Base-by-base conservation (phyloP, 2,113 vertebrate genomes). In the Antidorcas marsupialis region DNA sequence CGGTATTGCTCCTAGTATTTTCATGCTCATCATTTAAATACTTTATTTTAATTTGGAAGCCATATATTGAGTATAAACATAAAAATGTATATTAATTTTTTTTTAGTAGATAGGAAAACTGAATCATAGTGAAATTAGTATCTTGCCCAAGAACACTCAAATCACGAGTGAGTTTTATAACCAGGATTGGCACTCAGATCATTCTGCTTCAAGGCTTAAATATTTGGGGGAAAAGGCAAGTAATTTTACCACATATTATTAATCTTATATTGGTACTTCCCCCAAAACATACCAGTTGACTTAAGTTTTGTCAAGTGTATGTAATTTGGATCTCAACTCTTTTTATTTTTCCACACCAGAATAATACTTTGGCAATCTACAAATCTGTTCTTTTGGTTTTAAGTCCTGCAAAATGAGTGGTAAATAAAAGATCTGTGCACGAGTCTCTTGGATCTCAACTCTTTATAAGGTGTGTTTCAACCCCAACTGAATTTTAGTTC, bases 321-420 rank as follows among this genome's bases (percentile, higher is more conserved):
- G 4, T 16, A 28, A 16, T 93, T 93, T 92, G 52, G 57, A 96
- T 88, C 87, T 60, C 81, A 92, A 17, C 28, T 53, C 11, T 94
- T 71, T 67, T 36, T 36, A 21, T 67, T 36, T n/a, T 17, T 2
- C 2, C 27, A 74, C 67, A 74, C n/a, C 45, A 81, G 71, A 97
- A 81, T 87, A 81, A 50, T 14, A 82, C 52, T 98, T 98, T 96
- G 97, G 76, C n/a, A 78, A 71, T 81, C 50, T 82, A 87, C 96
- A 97, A 93, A 92, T 53, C 6, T 55, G 23, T 88, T 52, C 53
- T 93, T 94, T 88, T 82, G 28, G 30, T 59, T 94, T 71, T 74
- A 81, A 89, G 50, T 93, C 76, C 88, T 92, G 25, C 30, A 85
- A 94, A 94, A 87, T 85, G n/a, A 95, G 36, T 53, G 55, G 19